Conservation (phyloP, 2,888 invertebrate genomes). For the Ophraella communa region DNA sequence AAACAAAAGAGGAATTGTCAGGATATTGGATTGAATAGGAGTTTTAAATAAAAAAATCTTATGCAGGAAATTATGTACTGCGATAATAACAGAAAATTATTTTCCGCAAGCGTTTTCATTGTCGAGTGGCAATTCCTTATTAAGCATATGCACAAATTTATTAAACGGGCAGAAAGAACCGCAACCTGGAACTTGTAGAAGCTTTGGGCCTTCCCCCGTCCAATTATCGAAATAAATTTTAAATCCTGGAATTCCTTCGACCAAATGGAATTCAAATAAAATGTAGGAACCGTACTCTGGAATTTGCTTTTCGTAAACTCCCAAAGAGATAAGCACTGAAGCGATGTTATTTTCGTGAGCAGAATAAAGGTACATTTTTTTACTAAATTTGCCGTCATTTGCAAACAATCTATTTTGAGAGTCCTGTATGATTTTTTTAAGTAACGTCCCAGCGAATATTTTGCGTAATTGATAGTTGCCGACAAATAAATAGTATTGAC, state of each 20-base stretch:
- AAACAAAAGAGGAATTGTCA: too few species aligned
- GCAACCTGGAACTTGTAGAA: slow-evolving; percentile 43
- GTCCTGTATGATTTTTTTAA: slow-evolving; percentile 42
- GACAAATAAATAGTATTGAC: slow-evolving; percentile 37
- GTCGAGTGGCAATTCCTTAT: slow-evolving; percentile 33
- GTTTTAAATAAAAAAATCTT: too few species aligned
- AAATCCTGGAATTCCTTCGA: slow-evolving; percentile 43
- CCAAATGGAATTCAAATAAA: slow-evolving; percentile 47
- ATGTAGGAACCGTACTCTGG: slow-evolving; percentile 48
- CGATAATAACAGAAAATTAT: too few species aligned
- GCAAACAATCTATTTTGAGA: slow-evolving; percentile 32
- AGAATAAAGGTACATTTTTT: slow-evolving; percentile 54
- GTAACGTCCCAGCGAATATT: slow-evolving; percentile 39
- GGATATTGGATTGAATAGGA: too few species aligned
- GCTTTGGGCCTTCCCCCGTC: slow-evolving; percentile 31
- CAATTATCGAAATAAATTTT: slow-evolving; percentile 47
- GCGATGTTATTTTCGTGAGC: slow-evolving; percentile 65
- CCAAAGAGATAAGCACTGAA: slow-evolving; percentile 58
- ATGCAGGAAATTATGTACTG: too few species aligned
- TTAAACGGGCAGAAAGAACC: slow-evolving; percentile 45
- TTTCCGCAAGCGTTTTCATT: slow-evolving; percentile 24
- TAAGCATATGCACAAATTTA: slow-evolving; percentile 32
- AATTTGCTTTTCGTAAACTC: slow-evolving; percentile 57
- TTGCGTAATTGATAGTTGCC: slow-evolving; percentile 50
- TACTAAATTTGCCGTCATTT: slow-evolving; percentile 8